Evolutionary conservation across 2,797 vertebrate species (phyloP), one percentile per base, ranked within the genome.

Genomic region (Acipenser transmontanus): DNA sequence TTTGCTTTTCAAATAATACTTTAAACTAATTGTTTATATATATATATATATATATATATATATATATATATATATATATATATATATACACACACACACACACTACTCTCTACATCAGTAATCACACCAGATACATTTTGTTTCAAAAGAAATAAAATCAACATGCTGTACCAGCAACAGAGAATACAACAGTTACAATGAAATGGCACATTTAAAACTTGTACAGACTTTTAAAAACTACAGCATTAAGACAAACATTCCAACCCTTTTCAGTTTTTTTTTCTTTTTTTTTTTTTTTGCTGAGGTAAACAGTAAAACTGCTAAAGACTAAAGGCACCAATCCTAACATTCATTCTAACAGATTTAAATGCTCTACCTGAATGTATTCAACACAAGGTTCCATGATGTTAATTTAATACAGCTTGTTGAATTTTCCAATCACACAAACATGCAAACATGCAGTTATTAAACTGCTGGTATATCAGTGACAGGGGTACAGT

Each of bases 301-400:
- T 90, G 90, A 95, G 93, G 93, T 94, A 94, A 95, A 92, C 89
- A 89, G 84, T 86, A 88, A 80, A 80, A 90, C 82, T 92, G 84
- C 92, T 84, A 89, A 92, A 94, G 88, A 93, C 74, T 78, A 90
- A 94, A 93, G 91, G 91, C 90, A 88, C 92, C 80, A 76, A 79
- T 84, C 81, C 1, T 12, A 82, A 82, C 80, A 81, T 72, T 79
- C 78, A 75, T 73, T 76, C 78, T 78, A 78, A 88, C 74, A 71
- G 80, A 82, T 81, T 83, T 78, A 81, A 85, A 81, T 66, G 86
- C 83, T 90, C 84, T 87, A 93, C 91, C 91, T 93, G 91, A 92
- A 93, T 85, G 85, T 88, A 87, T 86, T 88, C 85, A 90, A 85
- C 76, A 79, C 78, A 77, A 73, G 81, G 74, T 68, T 77, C 80